Conservation (phyloP, 2,888 invertebrate genomes). For the Mycogona germanica region DNA sequence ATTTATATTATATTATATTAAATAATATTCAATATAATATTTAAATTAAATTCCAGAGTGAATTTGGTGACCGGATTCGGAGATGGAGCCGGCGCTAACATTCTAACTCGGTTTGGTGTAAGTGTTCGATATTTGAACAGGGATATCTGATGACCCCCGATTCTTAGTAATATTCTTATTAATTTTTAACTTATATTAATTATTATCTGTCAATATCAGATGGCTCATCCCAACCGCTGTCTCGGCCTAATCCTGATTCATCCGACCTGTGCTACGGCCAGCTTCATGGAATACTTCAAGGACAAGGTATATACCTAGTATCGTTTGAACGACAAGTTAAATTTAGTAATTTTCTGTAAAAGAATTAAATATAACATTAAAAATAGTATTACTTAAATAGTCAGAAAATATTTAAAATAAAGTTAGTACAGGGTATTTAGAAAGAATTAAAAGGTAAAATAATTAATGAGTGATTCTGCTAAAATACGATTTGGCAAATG, state of each 20-base stretch:
- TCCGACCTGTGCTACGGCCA: conserved; percentile 73
- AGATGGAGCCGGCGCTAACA: conserved; percentile 80
- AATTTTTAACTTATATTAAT: not conserved
- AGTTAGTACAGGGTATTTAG: too few relatives aligned
- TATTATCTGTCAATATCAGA: conserved; percentile 28
- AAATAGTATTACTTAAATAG: not conserved
- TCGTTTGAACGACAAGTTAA: not conserved
- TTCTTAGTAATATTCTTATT: not conserved
- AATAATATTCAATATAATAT: not conserved
- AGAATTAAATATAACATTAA: too few relatives aligned
- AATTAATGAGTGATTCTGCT: too few relatives aligned
- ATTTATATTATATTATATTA: not conserved
- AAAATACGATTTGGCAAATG: too few relatives aligned
- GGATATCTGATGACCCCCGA: not conserved
- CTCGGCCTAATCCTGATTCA: conserved; percentile 73
- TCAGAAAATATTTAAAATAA: not conserved
- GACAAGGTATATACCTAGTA: conserved; percentile 46
- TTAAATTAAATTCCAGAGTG: conserved; percentile 37
- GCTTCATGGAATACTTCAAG: conserved; percentile 72
- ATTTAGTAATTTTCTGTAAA: not conserved
- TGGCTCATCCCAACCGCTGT: conserved; percentile 62
- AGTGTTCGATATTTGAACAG: conserved; percentile 22
- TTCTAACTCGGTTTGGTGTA: conserved; percentile 65
- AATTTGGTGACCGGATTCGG: conserved; percentile 73
- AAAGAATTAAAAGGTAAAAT: too few relatives aligned